Evolutionary conservation across 2,797 vertebrate genomes (phyloP).

Genomic region (Peromyscus aztecus): DNA sequence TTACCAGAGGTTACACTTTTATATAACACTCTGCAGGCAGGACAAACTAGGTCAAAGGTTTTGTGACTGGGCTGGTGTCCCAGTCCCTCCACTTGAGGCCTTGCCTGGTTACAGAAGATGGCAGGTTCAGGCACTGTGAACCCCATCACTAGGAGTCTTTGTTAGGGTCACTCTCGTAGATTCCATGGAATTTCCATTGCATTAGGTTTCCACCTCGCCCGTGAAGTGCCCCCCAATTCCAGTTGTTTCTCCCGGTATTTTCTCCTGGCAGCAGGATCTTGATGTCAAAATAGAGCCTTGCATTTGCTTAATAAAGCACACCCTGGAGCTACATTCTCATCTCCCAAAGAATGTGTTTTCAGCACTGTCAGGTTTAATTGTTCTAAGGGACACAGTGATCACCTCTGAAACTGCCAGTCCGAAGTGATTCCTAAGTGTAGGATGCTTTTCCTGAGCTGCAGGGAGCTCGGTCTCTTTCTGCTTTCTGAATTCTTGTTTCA

Average conservation of each 20-base stretch:
- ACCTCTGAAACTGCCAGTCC: not conserved
- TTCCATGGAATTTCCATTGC: not conserved
- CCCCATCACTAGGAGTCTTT: not conserved
- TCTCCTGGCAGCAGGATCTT: not conserved
- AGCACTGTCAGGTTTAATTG: not conserved
- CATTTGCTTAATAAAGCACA: not conserved
- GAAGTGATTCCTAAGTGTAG: not conserved
- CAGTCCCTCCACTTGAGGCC: not conserved
- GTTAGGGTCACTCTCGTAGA: not conserved
- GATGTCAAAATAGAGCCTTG: not conserved
- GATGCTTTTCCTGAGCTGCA: not conserved
- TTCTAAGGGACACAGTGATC: not conserved
- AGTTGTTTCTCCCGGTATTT: not conserved
- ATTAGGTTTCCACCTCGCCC: not conserved
- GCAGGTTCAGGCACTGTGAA: not conserved
- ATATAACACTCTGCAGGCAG: not conserved
- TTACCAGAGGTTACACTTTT: not conserved
- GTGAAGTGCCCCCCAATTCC: not conserved
- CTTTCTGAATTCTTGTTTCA: slow-evolving; percentile 41
- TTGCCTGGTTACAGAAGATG: not conserved
- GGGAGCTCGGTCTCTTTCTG: not conserved
- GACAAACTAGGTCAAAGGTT: not conserved
- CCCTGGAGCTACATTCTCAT: not conserved
- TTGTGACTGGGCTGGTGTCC: not conserved
- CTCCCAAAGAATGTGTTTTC: not conserved